Evolutionary conservation across 2,888 invertebrate species (phyloP).

Genomic region (Icerya purchasi): DNA sequence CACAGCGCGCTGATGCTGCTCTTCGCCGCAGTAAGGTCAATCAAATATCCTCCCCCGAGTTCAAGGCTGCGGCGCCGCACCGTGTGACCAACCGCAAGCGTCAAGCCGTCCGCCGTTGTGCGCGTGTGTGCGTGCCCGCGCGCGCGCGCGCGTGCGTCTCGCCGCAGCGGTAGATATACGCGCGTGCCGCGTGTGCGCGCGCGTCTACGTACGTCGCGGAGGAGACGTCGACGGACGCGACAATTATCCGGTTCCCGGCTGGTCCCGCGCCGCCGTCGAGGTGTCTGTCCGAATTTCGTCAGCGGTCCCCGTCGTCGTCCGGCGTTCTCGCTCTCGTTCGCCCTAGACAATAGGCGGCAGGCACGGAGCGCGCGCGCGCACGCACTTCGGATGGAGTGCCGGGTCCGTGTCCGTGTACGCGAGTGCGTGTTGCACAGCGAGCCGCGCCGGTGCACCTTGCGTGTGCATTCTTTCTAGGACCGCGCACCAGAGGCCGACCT

Average conservation of each 20-base stretch:
- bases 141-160: conserved; percentile 1
- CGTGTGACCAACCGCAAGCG: neutral
- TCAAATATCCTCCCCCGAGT: conserved; percentile 15
- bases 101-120: neutral
- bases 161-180: neutral
- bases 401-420: conserved; percentile 2
- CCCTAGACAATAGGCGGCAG: too few species aligned
- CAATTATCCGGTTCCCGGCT: conserved; percentile 10
- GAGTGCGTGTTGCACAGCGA: conserved; percentile 26
- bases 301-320: too few species aligned
- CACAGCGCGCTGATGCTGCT: neutral
- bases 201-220: neutral
- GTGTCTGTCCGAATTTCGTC: too few species aligned
- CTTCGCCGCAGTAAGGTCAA: conserved; percentile 11
- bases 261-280: neutral
- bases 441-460: conserved; percentile 15
- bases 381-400: neutral
- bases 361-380: neutral
- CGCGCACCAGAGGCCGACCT: too few species aligned
- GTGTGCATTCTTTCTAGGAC: too few species aligned
- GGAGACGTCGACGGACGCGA: neutral
- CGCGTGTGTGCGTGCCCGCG: conserved; percentile 1
- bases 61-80: conserved; percentile 11
- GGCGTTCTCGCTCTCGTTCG: too few species aligned
- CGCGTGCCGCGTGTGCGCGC: conserved; percentile 3